Percentiles rank a stretch among this genome's conserved stretches.
phyloP scores from a whole-genome alignment of 2,113 vertebrate species.

The Cyanistes caeruleus region DNA sequence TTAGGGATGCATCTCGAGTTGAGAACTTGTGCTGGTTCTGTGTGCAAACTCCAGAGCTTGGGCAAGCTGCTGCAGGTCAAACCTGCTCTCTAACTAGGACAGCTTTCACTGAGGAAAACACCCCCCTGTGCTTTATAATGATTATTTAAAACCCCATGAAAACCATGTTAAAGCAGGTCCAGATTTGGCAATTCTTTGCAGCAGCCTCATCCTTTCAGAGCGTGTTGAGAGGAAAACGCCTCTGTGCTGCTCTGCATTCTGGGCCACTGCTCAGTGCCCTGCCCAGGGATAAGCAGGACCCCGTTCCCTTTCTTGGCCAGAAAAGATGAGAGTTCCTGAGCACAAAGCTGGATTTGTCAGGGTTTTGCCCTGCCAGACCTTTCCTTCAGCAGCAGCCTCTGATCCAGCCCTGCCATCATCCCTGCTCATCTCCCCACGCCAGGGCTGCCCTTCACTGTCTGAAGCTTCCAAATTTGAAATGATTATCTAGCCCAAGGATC shows the following conservation, averaged over 20 bases:
- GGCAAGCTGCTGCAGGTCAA: background rate
- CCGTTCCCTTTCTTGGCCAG: background rate
- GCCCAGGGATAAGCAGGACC: too few species aligned
- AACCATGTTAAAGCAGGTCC: background rate
- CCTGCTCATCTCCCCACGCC: background rate
- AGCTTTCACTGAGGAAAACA: background rate
- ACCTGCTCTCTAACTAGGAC: background rate
- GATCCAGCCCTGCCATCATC: background rate
- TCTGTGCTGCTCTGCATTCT: background rate
- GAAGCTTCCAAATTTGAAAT: background rate
- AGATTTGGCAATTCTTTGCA: background rate
- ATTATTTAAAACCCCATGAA: background rate
- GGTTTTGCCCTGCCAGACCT: background rate
- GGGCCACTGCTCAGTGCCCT: background rate
- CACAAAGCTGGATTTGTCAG: background rate
- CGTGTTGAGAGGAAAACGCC: background rate
- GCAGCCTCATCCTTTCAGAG: background rate
- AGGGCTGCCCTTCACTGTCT: background rate
- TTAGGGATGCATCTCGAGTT: rapidly evolving
- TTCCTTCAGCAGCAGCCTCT: background rate
- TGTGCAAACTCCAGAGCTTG: background rate
- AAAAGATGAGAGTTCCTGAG: background rate
- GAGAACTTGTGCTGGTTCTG: background rate
- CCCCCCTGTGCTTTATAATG: background rate
- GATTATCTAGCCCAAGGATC: background rate